Percentiles rank a stretch among this genome's conserved stretches.
Conservation (phyloP, 2,113 vertebrate genomes). For the Leucosticte australis region DNA sequence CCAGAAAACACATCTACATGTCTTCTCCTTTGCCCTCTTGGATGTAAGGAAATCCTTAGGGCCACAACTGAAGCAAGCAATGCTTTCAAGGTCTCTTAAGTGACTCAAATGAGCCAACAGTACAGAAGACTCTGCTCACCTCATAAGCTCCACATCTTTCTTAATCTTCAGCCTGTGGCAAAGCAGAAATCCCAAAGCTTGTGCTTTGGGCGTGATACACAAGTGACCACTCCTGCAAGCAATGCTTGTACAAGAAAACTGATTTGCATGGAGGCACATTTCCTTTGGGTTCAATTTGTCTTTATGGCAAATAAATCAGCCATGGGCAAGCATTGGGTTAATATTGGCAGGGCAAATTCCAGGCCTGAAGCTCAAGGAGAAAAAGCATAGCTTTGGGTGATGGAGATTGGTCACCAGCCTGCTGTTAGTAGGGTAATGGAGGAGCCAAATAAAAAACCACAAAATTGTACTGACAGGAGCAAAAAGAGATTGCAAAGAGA, state of each 20-base stretch:
- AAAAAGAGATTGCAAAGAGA: background rate
- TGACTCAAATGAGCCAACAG: rapidly evolving
- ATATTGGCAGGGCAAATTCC: background rate
- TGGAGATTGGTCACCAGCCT: background rate
- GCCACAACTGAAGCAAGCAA: background rate
- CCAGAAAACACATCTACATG: background rate
- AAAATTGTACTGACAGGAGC: background rate
- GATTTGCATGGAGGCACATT: background rate
- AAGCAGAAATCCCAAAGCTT: background rate
- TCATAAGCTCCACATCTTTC: background rate
- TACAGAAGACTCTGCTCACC: background rate
- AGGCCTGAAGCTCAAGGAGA: background rate
- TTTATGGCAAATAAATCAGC: conserved; percentile 19
- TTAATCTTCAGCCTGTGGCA: background rate
- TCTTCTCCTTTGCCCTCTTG: background rate
- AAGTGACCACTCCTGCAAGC: background rate
- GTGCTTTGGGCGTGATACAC: background rate
- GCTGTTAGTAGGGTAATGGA: background rate
- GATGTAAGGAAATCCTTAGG: background rate
- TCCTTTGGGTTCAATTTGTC: background rate
- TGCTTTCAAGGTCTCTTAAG: background rate
- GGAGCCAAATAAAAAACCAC: background rate
- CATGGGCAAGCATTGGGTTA: background rate
- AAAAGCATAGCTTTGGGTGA: background rate
- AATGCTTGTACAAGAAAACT: background rate